Evolutionary conservation across 2,113 vertebrate species (phyloP), one percentile per base, ranked within the genome.

Genomic region (Cromileptes altivelis): DNA sequence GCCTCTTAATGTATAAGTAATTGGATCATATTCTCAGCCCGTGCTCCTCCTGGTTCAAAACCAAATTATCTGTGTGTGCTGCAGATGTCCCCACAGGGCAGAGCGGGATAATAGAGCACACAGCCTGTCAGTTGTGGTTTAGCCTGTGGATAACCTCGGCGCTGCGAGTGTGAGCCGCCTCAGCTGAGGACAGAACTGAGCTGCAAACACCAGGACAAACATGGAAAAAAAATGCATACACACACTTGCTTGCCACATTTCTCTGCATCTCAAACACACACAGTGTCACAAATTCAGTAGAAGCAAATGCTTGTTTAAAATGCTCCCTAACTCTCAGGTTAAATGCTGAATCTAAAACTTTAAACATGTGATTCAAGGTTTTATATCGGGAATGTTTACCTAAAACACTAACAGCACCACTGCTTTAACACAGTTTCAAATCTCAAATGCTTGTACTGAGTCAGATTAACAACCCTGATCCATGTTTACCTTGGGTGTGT

Each of bases 1-100:
- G 82, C 72, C 89, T 87, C 81, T 68, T 93, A 92, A 93, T 88
- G 90, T 80, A 80, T 76, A 82, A 89, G 88, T 92, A 93, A 93
- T 93, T 89, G 79, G 90, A 92, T 93, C 87, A 91, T 89, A 80
- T 85, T 88, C 80, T 81, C 83, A 71, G 82, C 52, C 85, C 56
- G 63, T 84, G 89, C 90, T 88, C 78, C 85, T 89, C 86, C 84
- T 77, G 37, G 71, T 78, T 81, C 83, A 53, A 91, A 93, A 93
- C 86, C 84, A 89, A 90, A 92, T 92, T 88, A 92, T 91, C 78
- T 83, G 80, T 78, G 80, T 80, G 80, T 40, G 64, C 82, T 80
- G 75, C 80, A 81, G 70, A 89, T 84, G 82, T 91, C 86, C 83
- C 89, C 70, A 73, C 75, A 49, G 85, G 86, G 80, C 79, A 77